Base-by-base conservation (phyloP, 2,113 vertebrate genomes). In the Cinclus cinclus region DNA sequence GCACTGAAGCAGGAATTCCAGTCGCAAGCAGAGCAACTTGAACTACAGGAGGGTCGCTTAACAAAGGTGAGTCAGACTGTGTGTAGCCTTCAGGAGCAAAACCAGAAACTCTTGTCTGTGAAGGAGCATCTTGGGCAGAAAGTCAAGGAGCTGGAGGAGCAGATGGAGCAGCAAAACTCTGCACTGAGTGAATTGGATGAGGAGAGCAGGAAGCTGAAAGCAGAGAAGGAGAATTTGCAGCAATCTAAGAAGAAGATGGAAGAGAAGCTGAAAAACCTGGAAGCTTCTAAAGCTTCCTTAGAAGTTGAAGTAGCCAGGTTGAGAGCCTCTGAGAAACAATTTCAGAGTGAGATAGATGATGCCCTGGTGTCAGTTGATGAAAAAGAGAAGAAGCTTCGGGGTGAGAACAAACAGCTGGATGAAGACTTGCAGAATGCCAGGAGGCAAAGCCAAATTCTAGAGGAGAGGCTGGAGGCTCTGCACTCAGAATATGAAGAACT, bases 241-340 rank as follows among this genome's bases (percentile, higher is more conserved):
- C 96, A 97, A 80, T 95, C 96, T 20, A 91, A 97, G 18, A 91
- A 97, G 77, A 98, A 94, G 58, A 89, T 90, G 4, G 96, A 98
- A 87, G 97, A 94, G n/a, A 97, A 94, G 19, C 93, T 96, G 52
- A 80, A 81, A 56, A 97, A 97, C 88, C 62, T 98, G 59, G 97
- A 96, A 58, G 93, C 95, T 71, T 97, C 89, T 94, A 98, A 95
- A 84, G 71, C 91, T 31, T 93, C 89, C 30, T 55, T 98, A 77
- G 97, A 98, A 95, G 97, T 96, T 0, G 95, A 98, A 47, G 62
- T 98, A 33, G 88, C 97, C 67, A 80, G 39, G 41, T 87, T 97
- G 56, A 98, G 85, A 64, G 98, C 98, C 7, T 98, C 97, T 23
- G 98, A 99, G 94, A 98, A 98, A n/a, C 98, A 98, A 37, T 87